Evolutionary conservation across 2,113 vertebrate species (phyloP), one percentile per base, ranked within the genome.

Genomic region (Todiramphus chloris): DNA sequence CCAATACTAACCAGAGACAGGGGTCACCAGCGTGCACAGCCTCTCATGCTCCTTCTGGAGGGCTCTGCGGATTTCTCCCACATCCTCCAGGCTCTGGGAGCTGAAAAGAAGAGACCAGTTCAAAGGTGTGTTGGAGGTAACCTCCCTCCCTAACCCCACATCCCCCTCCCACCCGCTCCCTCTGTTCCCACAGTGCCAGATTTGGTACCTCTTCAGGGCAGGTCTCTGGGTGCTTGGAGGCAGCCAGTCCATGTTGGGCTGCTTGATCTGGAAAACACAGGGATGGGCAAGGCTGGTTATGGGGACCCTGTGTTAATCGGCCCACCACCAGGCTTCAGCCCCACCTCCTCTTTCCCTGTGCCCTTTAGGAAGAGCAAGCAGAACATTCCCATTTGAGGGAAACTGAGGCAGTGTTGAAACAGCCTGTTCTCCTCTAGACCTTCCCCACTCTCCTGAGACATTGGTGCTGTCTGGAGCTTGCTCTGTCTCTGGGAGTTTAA

Each of bases 41-140:
- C 97, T 97, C 74, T 99, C 98, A 0, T 98, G 98, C 80, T 99
- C 98, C 62, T 98, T 98, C 85, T 99, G 98, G 93, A 98, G 97
- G 81, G 98, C 98, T 95, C 98, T 98, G 28, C 63, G 98, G 91
- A 98, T 98, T 55, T 98, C 97, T 8, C 92, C 97, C 18, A 98
- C 96, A 6, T 99, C 98, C 88, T 99, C 99, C 98, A 99, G 98
- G 97, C 99, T 99, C 94, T 99, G 98, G 30, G 99, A 99, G 90
- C 99, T 99, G 92, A 97, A 98, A 87, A 80, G 55, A 59, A 86
- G 76, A 86, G 33, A 66, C 2, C 0, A 0, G 13, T 35, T 90
- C 43, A 73, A 62, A 75, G 33, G 11, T 53, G 14, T 6, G 1
- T 41, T 1, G 0, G 53, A 70, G 16, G 46, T 2, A 46, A 79